phyloP scores from a whole-genome alignment of 1,140 invertebrate genomes.

The Saxidomus purpurata region DNA sequence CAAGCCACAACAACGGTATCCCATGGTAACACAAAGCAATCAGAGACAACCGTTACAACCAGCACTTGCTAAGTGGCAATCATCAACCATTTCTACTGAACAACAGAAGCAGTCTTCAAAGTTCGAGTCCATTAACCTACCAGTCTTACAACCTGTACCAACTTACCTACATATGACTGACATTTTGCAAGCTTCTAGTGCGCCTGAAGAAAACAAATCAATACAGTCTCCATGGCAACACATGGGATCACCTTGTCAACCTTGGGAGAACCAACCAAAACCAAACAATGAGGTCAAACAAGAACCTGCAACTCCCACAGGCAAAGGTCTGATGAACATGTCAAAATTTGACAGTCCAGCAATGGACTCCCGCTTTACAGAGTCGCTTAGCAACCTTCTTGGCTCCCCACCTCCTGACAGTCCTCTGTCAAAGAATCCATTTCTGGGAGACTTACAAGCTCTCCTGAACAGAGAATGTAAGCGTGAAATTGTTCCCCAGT shows the following conservation, averaged over 20 bases:
- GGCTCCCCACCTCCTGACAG: slow-evolving; percentile 63
- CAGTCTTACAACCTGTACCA: neutral
- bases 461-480: slow-evolving; percentile 52
- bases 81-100: neutral
- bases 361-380: slow-evolving; percentile 39
- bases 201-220: neutral
- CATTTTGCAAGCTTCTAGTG: neutral
- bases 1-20: too few relatives aligned
- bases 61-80: neutral
- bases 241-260: neutral
- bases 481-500: slow-evolving; percentile 49
- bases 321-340: neutral
- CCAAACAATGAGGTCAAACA: neutral
- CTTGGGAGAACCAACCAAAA: neutral
- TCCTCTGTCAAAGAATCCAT: slow-evolving; percentile 48
- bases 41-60: neutral
- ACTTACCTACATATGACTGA: neutral
- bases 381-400: slow-evolving; percentile 49
- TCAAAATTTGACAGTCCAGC: slow-evolving; percentile 42
- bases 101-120: neutral
- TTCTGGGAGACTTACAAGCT: slow-evolving; percentile 52
- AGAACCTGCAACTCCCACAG: slow-evolving; percentile 32
- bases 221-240: neutral
- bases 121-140: neutral
- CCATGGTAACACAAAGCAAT: neutral